Conservation (phyloP, 2,113 vertebrate species). For the Brachirus orientalis region DNA sequence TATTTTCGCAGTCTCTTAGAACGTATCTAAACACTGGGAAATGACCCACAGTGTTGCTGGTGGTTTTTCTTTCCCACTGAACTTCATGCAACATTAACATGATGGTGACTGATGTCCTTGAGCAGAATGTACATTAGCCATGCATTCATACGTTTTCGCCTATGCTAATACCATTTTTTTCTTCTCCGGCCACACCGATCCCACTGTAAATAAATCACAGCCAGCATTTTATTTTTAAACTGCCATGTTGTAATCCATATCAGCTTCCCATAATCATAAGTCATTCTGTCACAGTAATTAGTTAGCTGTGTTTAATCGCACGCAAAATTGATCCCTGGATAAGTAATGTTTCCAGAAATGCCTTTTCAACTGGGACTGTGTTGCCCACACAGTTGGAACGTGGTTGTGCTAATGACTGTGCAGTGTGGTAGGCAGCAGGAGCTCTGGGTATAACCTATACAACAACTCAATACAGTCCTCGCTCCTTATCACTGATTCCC, state of each 20-base stretch:
- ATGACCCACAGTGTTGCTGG: neutral
- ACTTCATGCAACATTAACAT: constrained; percentile 53
- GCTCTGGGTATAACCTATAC: constrained; percentile 3
- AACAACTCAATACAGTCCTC: constrained; percentile 14
- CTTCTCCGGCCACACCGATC: constrained; percentile 45
- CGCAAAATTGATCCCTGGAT: constrained; percentile 67
- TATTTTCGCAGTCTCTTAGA: neutral
- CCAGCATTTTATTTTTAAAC: constrained; percentile 21
- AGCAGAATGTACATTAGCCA: constrained; percentile 59
- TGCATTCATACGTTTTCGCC: constrained; percentile 60
- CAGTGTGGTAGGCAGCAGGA: constrained; percentile 9
- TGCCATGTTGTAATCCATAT: constrained; percentile 61
- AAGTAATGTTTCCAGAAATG: constrained; percentile 59
- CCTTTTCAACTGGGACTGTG: constrained; percentile 32
- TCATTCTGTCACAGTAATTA: constrained; percentile 71
- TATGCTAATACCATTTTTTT: constrained; percentile 60
- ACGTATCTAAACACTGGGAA: neutral
- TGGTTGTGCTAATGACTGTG: constrained; percentile 30
- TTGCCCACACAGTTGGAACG: constrained; percentile 36
- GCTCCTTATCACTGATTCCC: constrained; percentile 39
- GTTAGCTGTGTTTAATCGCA: constrained; percentile 73
- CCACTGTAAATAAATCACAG: constrained; percentile 63
- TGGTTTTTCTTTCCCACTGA: constrained; percentile 12
- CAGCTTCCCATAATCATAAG: constrained; percentile 66
- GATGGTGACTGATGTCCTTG: constrained; percentile 46